phyloP scores from a whole-genome alignment of 2,888 invertebrate species.

The Chromoteleia sp. region DNA sequence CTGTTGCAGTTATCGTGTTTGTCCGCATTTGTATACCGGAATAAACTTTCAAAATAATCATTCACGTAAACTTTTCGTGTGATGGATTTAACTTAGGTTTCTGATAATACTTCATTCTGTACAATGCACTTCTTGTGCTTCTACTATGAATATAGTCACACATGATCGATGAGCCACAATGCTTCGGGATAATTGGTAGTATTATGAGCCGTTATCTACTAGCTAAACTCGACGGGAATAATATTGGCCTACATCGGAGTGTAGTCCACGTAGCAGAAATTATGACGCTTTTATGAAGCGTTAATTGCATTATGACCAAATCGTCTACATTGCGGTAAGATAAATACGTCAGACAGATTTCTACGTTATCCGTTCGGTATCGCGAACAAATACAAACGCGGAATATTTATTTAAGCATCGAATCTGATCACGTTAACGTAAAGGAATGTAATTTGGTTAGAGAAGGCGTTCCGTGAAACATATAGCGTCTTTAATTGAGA shows the following conservation, averaged over 20 bases:
- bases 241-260: constrained; percentile 70
- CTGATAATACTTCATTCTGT: constrained; percentile 1
- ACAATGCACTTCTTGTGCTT: constrained; percentile 32
- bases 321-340: constrained; percentile 29
- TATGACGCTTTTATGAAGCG: constrained; percentile 76
- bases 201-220: constrained; percentile 74
- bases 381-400: constrained; percentile 14
- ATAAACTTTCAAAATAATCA: constrained; percentile 22
- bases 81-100: constrained; percentile 4
- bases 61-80: constrained; percentile 10
- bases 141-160: constrained; percentile 29
- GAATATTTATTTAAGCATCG: not conserved
- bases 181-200: constrained; percentile 73
- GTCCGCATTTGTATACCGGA: not conserved
- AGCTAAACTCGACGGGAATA: constrained; percentile 60
- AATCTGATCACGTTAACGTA: too few relatives aligned
- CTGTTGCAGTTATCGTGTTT: not conserved
- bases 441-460: too few relatives aligned
- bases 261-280: constrained; percentile 69
- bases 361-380: constrained; percentile 26
- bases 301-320: constrained; percentile 75
- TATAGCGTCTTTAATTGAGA: not conserved
- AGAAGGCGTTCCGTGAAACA: not conserved
- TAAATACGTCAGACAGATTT: constrained; percentile 16
- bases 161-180: constrained; percentile 72